phyloP scores from a whole-genome alignment of 2,888 invertebrate genomes.

The Erannis defoliaria region DNA sequence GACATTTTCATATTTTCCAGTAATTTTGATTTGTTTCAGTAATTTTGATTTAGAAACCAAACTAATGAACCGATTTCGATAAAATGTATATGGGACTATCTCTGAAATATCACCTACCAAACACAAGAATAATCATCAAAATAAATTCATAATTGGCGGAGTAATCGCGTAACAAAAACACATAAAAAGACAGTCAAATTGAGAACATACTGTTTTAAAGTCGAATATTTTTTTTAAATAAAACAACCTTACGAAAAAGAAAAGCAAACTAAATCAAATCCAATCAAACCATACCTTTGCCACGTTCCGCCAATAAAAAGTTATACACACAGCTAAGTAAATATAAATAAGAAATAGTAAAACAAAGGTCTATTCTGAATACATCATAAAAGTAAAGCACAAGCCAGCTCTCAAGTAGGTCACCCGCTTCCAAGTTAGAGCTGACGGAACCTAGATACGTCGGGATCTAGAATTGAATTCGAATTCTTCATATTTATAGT shows the following conservation, averaged over 20 bases:
- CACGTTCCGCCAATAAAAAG: slow-evolving; percentile 13
- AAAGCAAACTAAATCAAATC: slow-evolving; percentile 7
- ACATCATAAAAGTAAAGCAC: slow-evolving; percentile 17
- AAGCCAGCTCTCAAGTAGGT: slow-evolving; percentile 14
- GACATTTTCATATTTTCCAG: too few species aligned
- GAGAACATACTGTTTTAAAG: too few species aligned
- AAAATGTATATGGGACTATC: too few species aligned
- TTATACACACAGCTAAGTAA: slow-evolving; percentile 3
- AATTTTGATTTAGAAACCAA: too few species aligned
- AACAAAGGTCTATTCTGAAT: slow-evolving; percentile 5
- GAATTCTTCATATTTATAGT: not conserved
- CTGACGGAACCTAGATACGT: slow-evolving; percentile 4
- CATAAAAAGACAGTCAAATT: too few species aligned
- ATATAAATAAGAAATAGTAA: slow-evolving; percentile 13
- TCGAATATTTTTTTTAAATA: not conserved
- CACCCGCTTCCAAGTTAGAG: slow-evolving; percentile 12
- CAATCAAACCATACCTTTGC: slow-evolving; percentile 8
- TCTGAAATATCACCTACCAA: too few species aligned
- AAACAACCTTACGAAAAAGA: not conserved
- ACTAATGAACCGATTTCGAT: too few species aligned
- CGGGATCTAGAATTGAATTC: slow-evolving; percentile 7
- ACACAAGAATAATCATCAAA: too few species aligned
- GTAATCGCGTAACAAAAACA: too few species aligned
- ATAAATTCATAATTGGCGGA: too few species aligned
- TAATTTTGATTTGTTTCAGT: too few species aligned